Base-by-base conservation (phyloP, 2,888 invertebrate genomes). In the Scaptomyza reducta region DNA sequence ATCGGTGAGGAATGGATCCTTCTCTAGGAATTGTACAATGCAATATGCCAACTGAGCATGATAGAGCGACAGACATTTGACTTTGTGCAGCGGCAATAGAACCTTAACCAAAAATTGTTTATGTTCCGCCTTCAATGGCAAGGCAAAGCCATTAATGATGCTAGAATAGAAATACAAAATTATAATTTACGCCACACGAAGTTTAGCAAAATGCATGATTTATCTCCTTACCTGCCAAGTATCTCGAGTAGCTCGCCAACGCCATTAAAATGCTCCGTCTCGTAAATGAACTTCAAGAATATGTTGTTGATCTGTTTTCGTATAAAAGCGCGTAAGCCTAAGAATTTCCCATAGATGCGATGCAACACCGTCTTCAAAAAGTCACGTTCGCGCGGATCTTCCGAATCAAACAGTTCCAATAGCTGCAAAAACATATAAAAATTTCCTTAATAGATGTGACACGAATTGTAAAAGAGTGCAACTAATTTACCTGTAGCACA, bases 11-110 rank as follows among this genome's bases (percentile, higher is more conserved):
- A 97, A 96, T 56, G 98, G 97, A 93, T 99, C 99, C 93, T 99
- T 98, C 92, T 99, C 99, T 71, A 99, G 93, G 94, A 99, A 99
- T 93, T 99, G 99, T 80, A 99, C 99, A 79, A 99, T 98, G 93
- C 99, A 99, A 93, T 99, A 99, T 86, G 99, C 98, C 91, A 99
- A 94, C 94, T 98, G 98, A 75, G 99, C 97, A 92, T 99, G 99
- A 92, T 99, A 99, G 86, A 98, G 96, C 83, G 97, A 97, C 89
- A 99, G 94, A 76, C 97, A 97, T 93, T 97, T 97, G 82, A 97
- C 97, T 94, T 99, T 99, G 94, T 99, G 99, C 90, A 99, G 94
- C 64, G 99, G 99, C 89, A 99, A 94, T 89, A 99, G 93, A 82
- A 98, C 98, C 94, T 96, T 97, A 81, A 98, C 94, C 92, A 99